Percentiles rank a stretch among this genome's conserved stretches.
phyloP scores from a whole-genome alignment of 1,140 invertebrate genomes.

The Drosophila serrata region DNA sequence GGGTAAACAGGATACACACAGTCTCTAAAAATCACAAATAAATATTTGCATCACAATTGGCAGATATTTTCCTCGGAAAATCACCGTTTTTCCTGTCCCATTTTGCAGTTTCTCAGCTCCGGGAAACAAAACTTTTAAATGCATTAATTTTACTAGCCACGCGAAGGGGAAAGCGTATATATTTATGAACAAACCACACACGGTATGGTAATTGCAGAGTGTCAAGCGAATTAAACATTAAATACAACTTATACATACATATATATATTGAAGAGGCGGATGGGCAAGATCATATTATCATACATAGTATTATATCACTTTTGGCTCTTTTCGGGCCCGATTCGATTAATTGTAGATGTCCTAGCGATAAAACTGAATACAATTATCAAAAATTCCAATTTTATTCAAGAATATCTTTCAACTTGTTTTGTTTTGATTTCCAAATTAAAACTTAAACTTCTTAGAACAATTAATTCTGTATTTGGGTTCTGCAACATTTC shows the following conservation, averaged over 20 bases:
- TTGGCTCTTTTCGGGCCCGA: not conserved
- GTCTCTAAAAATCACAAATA: not conserved
- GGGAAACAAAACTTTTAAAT: conserved; percentile 15
- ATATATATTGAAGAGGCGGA: conserved; percentile 1
- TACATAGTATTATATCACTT: conserved; percentile 9
- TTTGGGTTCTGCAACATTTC: conserved; percentile 1
- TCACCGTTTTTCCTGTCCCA: not conserved
- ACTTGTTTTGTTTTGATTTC: not conserved
- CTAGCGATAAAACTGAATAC: conserved; percentile 1
- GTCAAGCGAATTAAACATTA: conserved; percentile 23
- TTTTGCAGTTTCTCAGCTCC: conserved; percentile 5
- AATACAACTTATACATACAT: conserved; percentile 7
- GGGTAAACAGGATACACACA: not conserved
- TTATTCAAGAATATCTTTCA: not conserved
- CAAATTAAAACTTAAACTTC: not conserved
- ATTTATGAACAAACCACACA: conserved; percentile 3
- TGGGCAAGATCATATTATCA: conserved; percentile 14
- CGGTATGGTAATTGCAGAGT: not conserved
- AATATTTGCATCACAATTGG: not conserved
- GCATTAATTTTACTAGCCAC: conserved; percentile 21
- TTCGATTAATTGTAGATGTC: conserved; percentile 22
- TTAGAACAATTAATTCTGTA: conserved; percentile 7
- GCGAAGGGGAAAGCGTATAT: conserved; percentile 1
- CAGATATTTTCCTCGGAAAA: not conserved
- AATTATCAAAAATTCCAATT: not conserved